Base-by-base conservation (phyloP, 2,888 invertebrate genomes). In the Spisula subtruncata region DNA sequence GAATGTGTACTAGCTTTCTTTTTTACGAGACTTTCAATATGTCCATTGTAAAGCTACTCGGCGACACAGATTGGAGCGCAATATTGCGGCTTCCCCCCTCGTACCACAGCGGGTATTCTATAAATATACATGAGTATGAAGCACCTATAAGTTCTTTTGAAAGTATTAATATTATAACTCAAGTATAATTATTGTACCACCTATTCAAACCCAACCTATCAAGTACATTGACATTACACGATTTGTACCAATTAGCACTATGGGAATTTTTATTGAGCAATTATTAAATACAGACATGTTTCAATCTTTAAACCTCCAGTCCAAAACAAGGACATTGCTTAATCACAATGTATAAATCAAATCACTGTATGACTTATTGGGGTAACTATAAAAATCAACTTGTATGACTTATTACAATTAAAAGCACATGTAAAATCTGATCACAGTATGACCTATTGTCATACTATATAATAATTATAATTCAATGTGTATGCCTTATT, bases 11-110 rank as follows among this genome's bases (percentile, higher is more conserved):
- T 25, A 25, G n/a, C 60, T 66, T 66, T 66, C 25, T 66, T 66
- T 75, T 32, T 32, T 1, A 75, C 35, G 35, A 75, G 18, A 75
- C 35, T 18, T 75, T 75, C 75, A 75, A 29, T 35, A 32, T 35
- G 35, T 75, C 75, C 29, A 75, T 75, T 32, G 75, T 35, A 2
- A 75, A 32, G 0, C 75, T 75, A 16, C 35, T 75, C 14, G 14
- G 18, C 12, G 75, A 75, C 75, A 75, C 12, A 35, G 75, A 75
- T 75, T 75, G 12, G 16, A 75, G 75, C 18, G 2, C 12, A 32
- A 75, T 75, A 75, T 75, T n/a, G 35, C 32, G 75, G 75, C 32
- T 75, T 75, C 75, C 35, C 75, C 35, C 41, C 25, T 75, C 35
- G 32, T 75, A 66, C 60, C 25, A 66, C 25, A 10, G 12, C 41